Percentiles rank a stretch among this genome's conserved stretches.
These are phyloP conservation scores for Silurus glanis DNA, from an alignment of 2,113 vertebrate species.

Conservation along the genomic window DNA sequence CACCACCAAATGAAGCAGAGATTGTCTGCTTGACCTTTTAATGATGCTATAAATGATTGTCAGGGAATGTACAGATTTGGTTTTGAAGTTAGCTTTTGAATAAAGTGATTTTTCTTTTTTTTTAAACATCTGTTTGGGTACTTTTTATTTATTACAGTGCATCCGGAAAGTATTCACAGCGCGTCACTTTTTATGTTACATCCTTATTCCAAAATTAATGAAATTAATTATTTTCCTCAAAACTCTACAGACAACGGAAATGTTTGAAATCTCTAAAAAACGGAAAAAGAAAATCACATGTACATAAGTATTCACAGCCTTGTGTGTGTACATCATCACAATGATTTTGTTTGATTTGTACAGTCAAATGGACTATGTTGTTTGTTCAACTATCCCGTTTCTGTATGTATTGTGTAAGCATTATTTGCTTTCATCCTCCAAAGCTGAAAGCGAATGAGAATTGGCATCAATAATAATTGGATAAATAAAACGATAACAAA, in stretches of 20 bases:
- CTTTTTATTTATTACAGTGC: not conserved
- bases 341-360: too few species aligned
- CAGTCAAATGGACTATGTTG: too few species aligned
- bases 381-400: not conserved
- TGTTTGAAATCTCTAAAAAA: too few species aligned
- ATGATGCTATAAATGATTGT: not conserved
- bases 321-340: too few species aligned
- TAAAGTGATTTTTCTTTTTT: not conserved
- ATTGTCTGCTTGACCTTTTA: constrained; percentile 4
- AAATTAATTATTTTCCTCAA: too few species aligned
- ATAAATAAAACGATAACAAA: not conserved
- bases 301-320: too few species aligned
- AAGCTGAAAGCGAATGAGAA: not conserved
- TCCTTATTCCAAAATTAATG: too few species aligned
- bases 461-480: not conserved
- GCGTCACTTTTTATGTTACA: too few species aligned
- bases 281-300: too few species aligned
- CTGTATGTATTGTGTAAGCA: not conserved
- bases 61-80: constrained; percentile 8
- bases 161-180: too few species aligned
- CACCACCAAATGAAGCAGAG: not conserved
- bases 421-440: not conserved
- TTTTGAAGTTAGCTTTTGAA: constrained; percentile 13
- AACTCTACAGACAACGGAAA: too few species aligned
- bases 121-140: too few species aligned